Conservation (phyloP, 2,888 invertebrate species). For the Chymomyza amoena region DNA sequence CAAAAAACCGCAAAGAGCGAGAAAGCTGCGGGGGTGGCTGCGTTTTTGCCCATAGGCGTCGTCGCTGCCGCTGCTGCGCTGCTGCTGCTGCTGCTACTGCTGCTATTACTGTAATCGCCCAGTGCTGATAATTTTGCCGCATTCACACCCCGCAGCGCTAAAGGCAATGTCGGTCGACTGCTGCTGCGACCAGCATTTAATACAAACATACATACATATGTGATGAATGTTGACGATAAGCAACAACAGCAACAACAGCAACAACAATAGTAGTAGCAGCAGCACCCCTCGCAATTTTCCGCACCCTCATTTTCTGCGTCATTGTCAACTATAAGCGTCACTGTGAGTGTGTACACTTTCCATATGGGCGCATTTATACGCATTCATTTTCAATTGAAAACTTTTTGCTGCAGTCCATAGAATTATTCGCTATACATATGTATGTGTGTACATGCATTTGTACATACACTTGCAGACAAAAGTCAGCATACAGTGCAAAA, state of each 20-base stretch:
- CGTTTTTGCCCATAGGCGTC: background rate
- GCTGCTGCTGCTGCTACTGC: background rate
- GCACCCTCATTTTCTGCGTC: background rate
- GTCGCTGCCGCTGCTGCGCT: background rate
- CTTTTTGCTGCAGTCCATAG: conserved; percentile 22
- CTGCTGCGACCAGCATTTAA: conserved; percentile 10
- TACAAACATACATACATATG: background rate
- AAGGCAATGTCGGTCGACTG: conserved; percentile 24
- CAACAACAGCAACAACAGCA: background rate
- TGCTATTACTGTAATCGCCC: conserved; percentile 34
- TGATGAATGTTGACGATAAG: conserved; percentile 13
- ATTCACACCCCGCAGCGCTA: conserved; percentile 41
- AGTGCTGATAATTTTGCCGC: conserved; percentile 33
- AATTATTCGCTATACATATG: background rate
- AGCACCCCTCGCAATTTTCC: conserved; percentile 9
- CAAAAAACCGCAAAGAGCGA: conserved; percentile 1
- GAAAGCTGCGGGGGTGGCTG: conserved; percentile 8
- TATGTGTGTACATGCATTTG: no score
- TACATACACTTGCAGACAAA: background rate
- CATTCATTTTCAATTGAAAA: conserved; percentile 70
- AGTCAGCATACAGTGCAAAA: no score
- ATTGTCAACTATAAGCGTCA: background rate
- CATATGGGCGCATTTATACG: conserved; percentile 72
- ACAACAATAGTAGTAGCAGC: background rate
- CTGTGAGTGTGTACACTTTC: conserved; percentile 35